Percentiles rank a stretch among this genome's conserved stretches.
Conservation (phyloP, 1,140 invertebrate species). For the Yoshiicerus persimilis region DNA sequence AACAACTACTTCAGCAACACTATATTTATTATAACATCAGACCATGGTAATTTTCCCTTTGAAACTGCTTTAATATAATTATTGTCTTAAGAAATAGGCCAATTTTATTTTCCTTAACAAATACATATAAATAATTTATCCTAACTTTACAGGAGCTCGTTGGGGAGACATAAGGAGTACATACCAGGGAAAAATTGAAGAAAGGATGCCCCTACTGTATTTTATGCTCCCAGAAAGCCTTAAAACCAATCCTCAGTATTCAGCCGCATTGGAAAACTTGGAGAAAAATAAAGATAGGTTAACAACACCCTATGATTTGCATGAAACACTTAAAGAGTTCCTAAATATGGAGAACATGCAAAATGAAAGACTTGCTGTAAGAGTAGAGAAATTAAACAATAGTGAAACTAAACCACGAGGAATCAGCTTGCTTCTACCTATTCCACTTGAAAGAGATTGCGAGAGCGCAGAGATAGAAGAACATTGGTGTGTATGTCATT, state of each 20-base stretch:
- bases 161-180: constrained; percentile 53
- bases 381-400: background rate
- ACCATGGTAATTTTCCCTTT: constrained; percentile 51
- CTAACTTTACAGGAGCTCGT: constrained; percentile 43
- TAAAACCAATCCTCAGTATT: background rate
- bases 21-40: constrained; percentile 33
- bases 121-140: background rate
- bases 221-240: constrained; percentile 37
- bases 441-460: constrained; percentile 31
- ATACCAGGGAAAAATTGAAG: constrained; percentile 44
- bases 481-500: constrained; percentile 33
- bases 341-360: background rate
- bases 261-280: constrained; percentile 30
- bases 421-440: constrained; percentile 35
- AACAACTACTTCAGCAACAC: constrained; percentile 26
- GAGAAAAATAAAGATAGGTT: constrained; percentile 30
- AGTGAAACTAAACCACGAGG: background rate
- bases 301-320: constrained; percentile 41
- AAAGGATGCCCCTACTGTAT: constrained; percentile 43
- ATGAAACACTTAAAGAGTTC: constrained; percentile 41
- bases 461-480: constrained; percentile 20
- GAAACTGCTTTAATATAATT: background rate
- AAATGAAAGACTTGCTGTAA: background rate
- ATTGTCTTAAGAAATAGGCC: background rate
- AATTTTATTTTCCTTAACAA: too few relatives aligned